Evolutionary conservation across 2,113 vertebrate genomes (phyloP), one percentile per base, ranked within the genome.

Genomic region (Motacilla tschutschensis): DNA sequence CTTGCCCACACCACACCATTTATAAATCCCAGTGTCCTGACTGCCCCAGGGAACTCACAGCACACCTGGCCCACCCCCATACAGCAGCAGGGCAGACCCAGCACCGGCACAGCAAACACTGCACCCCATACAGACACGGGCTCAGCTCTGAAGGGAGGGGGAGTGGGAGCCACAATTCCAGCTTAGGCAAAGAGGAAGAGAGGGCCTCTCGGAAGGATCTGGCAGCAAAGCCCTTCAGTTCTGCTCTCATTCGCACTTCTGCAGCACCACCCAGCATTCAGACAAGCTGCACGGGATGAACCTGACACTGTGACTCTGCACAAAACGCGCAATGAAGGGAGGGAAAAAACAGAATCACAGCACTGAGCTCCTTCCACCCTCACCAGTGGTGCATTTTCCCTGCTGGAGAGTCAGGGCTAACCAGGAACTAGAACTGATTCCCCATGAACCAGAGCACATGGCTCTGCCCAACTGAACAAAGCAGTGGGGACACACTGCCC

Each of bases 41-140:
- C 14, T 0, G 0, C 15, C 33, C 18, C 65, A 51, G 28, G 25
- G 25, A 62, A 7, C 17, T 47, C 48, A 35, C 31, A 77, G 8
- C 40, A 71, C 8, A 19, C 44, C 33, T 21, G 41, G 19, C 15
- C 46, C 46, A 65, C 2, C 14, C 35, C 18, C 43, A 20, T 3
- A 35, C 7, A 0, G 1, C 2, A 51, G 12, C 50, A 63, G 48
- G 18, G 35, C 50, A 85, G 40, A 80, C 4, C 10, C 3, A 5
- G n/a, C 55, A 53, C 10, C 14, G 35, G 28, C 51, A 58, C 29
- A 83, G 14, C 47, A 62, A 35, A 74, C 51, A 19, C 26, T 47
- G 38, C 18, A 50, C 16, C 7, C 26, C 50, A 9, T 0, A 67
- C 8, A 78, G 40, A 71, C 14, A 38, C 0, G 0, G 69, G 36